Conservation (phyloP, 2,797 vertebrate genomes). For the Antennarius maculatus region DNA sequence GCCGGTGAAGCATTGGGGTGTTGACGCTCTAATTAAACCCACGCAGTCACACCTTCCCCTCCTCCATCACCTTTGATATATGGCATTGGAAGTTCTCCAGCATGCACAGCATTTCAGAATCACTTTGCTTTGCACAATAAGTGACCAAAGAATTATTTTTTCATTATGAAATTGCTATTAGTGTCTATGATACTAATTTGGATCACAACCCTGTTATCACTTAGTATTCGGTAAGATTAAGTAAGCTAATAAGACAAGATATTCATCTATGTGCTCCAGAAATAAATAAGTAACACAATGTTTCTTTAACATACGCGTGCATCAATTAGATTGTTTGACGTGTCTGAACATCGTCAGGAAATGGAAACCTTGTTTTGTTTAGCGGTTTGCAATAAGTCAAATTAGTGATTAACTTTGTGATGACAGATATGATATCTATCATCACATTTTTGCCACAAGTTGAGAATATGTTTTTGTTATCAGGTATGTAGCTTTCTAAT, state of each 20-base stretch:
- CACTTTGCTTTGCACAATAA: neutral
- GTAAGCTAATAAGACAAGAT: neutral
- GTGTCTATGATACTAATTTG: constrained; percentile 10
- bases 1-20: constrained; percentile 59
- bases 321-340: no score
- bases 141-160: constrained; percentile 6
- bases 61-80: constrained; percentile 38
- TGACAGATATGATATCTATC: constrained; percentile 16
- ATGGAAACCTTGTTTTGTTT: neutral
- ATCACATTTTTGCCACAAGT: constrained; percentile 5
- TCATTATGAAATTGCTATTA: neutral
- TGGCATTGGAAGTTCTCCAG: constrained; percentile 19
- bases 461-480: constrained; percentile 45
- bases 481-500: constrained; percentile 11
- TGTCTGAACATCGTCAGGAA: no score
- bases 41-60: constrained; percentile 58
- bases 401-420: constrained; percentile 13
- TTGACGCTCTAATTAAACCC: constrained; percentile 80
- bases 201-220: constrained; percentile 20
- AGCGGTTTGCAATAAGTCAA: constrained; percentile 2
- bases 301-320: no score
- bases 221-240: constrained; percentile 12
- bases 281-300: constrained; percentile 3
- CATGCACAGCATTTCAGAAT: neutral
- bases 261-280: neutral